These are phyloP conservation scores for Pharmacophagus antenor DNA, from an alignment of 2,888 invertebrate species.

Conservation along the genomic window DNA sequence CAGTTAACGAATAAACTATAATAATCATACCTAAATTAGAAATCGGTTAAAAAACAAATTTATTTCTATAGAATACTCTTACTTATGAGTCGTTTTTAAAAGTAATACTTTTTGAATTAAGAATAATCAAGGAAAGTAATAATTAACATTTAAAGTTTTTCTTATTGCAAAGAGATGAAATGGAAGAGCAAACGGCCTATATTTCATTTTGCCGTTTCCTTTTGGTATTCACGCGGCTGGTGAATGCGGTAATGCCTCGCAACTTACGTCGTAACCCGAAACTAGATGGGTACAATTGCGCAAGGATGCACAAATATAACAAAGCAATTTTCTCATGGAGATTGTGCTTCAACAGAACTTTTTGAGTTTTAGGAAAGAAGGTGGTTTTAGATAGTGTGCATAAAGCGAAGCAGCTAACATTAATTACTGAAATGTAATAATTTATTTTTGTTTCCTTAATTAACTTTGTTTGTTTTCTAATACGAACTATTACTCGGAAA, in stretches of 20 bases:
- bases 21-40: background rate
- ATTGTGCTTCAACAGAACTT: conserved; percentile 1
- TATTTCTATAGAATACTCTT: background rate
- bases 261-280: conserved; percentile 9
- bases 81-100: background rate
- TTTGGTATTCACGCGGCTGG: conserved; percentile 9
- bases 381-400: background rate
- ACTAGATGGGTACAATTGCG: conserved; percentile 31
- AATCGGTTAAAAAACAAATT: background rate
- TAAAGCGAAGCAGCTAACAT: background rate
- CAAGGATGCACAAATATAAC: conserved; percentile 32
- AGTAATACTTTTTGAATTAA: background rate
- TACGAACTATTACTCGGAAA: too few relatives aligned
- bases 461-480: too few relatives aligned
- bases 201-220: conserved; percentile 24
- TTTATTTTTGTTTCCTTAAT: too few relatives aligned
- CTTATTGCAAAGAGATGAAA: conserved; percentile 14
- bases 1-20: background rate
- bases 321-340: conserved; percentile 27
- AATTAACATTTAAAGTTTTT: background rate
- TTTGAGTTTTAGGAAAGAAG: conserved; percentile 17
- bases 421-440: too few relatives aligned
- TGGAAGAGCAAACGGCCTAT: conserved; percentile 6
- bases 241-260: conserved; percentile 22
- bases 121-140: background rate